Percentiles rank a stretch among this genome's conserved stretches.
These are phyloP conservation scores for Temnothorax rugatulus DNA, from an alignment of 2,888 invertebrate species.

Conservation along the genomic window DNA sequence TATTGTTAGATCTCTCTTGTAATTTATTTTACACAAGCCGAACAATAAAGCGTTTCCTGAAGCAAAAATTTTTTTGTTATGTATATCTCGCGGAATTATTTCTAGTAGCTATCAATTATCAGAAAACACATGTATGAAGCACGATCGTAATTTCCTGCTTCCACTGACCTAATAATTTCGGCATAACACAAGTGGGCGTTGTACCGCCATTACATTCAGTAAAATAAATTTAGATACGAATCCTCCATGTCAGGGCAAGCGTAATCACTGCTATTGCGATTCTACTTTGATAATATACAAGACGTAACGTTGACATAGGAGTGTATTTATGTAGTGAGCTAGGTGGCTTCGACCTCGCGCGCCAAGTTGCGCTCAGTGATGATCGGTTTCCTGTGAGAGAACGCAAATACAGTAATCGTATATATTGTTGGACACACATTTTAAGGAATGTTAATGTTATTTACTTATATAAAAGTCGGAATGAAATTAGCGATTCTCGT, in stretches of 20 bases:
- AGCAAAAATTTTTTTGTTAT: background rate
- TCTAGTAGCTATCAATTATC: background rate
- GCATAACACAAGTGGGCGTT: background rate
- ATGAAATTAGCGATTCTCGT: background rate
- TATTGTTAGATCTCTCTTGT: background rate
- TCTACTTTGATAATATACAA: conserved; percentile 30
- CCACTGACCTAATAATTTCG: background rate
- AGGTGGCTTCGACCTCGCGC: conserved; percentile 18
- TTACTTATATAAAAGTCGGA: background rate
- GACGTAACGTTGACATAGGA: conserved; percentile 13
- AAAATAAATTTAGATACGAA: background rate
- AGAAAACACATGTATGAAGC: background rate
- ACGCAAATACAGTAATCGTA: conserved; percentile 28
- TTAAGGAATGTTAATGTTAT: background rate
- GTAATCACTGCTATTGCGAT: conserved; percentile 19
- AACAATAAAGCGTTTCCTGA: background rate
- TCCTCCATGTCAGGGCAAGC: background rate
- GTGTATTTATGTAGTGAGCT: background rate
- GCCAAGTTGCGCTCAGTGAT: background rate
- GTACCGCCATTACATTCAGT: background rate
- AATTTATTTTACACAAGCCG: background rate
- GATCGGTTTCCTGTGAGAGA: conserved; percentile 5
- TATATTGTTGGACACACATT: background rate
- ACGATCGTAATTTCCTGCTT: background rate
- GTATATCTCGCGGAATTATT: background rate